Evolutionary conservation across 2,797 vertebrate genomes (phyloP), one percentile per base, ranked within the genome.

Genomic region (Halcyon smyrnensis): DNA sequence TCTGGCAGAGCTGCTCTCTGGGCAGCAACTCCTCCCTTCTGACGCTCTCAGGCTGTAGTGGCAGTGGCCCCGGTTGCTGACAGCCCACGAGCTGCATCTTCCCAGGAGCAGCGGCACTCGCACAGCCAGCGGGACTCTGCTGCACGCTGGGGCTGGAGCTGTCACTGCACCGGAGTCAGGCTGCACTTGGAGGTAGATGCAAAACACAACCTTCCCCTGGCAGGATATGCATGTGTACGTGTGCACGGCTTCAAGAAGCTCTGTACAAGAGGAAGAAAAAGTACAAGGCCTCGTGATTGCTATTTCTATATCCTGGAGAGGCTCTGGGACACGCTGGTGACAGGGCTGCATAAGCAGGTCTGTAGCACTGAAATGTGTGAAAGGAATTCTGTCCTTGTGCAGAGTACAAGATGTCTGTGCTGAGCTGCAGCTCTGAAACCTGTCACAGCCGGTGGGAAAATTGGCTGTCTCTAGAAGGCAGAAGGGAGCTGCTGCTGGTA

Each of bases 221-320:
- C 13, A 24, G n/a, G 32, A 28, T 27, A 20, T 4, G 6, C 1
- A 4, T 1, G 2, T 46, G 6, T 11, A 4, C 16, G 20, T 13
- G 9, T n/a, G 69, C 27, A 11, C 12, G 7, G 57, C 39, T 32
- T 78, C 5, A 1, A 39, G 65, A 43, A 78, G 62, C 32, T 74
- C 37, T 37, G 68, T 67, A 24, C 32, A 18, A 60, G 51, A 74
- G 51, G 27, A 69, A 39, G 46, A 21, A 43, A 50, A 86, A 70
- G 57, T 48, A 28, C 50, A 48, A 67, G 67, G 36, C 48, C 13
- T 79, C 1, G 5, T 41, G 79, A n/a, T 41, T 87, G 75, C 79
- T 78, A 36, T 74, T 91, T 74, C 86, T 87, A 36, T 45, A 67
- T 56, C 62, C 53, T 50, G 57, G 37, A 53, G 64, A 74, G 77